Evolutionary conservation across 1,140 invertebrate genomes (phyloP).

Genomic region (Rhizoglyphus robini): DNA sequence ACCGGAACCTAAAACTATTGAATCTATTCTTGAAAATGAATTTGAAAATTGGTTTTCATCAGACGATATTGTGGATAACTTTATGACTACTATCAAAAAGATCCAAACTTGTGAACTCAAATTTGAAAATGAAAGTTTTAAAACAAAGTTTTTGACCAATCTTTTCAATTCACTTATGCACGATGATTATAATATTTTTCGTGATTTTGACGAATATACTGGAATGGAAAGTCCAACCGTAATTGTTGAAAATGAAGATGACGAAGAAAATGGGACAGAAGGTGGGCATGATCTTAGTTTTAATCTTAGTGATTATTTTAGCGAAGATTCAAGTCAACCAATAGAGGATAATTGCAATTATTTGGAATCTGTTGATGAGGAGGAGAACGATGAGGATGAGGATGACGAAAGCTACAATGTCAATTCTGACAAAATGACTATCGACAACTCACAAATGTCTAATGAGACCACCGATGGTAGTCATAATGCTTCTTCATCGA

Average conservation of each 20-base stretch:
- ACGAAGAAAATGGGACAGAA: neutral
- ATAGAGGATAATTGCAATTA: neutral
- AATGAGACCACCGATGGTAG: neutral
- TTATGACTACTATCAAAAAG: constrained; percentile 52
- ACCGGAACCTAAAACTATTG: neutral
- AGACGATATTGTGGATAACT: constrained; percentile 61
- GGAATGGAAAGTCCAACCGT: neutral
- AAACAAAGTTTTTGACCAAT: neutral
- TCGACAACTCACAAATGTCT: neutral
- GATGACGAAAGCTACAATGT: neutral
- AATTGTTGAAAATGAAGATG: constrained; percentile 7
- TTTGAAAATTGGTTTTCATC: constrained; percentile 57
- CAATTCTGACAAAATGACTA: neutral
- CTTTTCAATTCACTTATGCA: constrained; percentile 5
- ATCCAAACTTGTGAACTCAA: constrained; percentile 32
- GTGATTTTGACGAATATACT: neutral
- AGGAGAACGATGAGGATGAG: constrained; percentile 8
- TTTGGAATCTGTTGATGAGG: neutral
- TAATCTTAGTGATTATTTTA: neutral
- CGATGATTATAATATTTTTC: constrained; percentile 3
- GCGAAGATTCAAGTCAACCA: neutral
- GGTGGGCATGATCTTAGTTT: neutral
- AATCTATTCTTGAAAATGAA: neutral
- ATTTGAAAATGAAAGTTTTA: constrained; percentile 12
- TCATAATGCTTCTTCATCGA: neutral